Evolutionary conservation across 2,888 invertebrate genomes (phyloP).

Genomic region (Pharmacophagus antenor): DNA sequence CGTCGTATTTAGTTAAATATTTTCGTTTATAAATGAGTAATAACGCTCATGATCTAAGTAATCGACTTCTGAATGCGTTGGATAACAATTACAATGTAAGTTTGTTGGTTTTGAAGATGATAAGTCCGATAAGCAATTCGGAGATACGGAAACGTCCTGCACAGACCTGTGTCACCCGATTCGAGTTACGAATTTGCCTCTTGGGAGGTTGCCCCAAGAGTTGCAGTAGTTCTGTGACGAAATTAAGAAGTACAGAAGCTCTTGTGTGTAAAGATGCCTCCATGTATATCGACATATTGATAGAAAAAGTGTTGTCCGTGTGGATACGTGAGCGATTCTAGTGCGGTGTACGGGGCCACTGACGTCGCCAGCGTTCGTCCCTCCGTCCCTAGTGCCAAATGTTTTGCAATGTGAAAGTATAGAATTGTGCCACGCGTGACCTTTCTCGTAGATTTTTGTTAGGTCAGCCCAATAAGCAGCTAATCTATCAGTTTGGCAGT

Average conservation of each 20-base stretch:
- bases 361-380: constrained; percentile 73
- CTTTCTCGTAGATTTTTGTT: constrained; percentile 64
- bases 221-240: constrained; percentile 47
- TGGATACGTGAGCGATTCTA: constrained; percentile 71
- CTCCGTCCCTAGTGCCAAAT: constrained; percentile 76
- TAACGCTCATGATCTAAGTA: constrained; percentile 94
- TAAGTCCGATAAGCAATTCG: constrained; percentile 62
- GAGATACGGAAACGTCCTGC: constrained; percentile 75
- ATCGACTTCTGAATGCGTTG: constrained; percentile 97
- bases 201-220: constrained; percentile 62
- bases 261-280: constrained; percentile 42
- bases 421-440: constrained; percentile 78
- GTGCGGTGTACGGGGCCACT: constrained; percentile 69
- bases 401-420: constrained; percentile 81
- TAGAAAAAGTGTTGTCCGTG: constrained; percentile 57
- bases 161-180: constrained; percentile 78
- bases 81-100: constrained; percentile 99
- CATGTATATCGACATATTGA: constrained; percentile 52
- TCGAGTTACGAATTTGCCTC: constrained; percentile 69
- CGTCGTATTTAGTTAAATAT: constrained; percentile 82
- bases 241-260: constrained; percentile 47
- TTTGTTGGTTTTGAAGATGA: constrained; percentile 74
- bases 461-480: constrained; percentile 44
- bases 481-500: constrained; percentile 42
- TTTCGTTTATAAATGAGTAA: constrained; percentile 88